Percentiles rank a stretch among this genome's conserved stretches.
Evolutionary conservation across 2,888 invertebrate species (phyloP).

Genomic region (Lepidocyrtinus sp.): DNA sequence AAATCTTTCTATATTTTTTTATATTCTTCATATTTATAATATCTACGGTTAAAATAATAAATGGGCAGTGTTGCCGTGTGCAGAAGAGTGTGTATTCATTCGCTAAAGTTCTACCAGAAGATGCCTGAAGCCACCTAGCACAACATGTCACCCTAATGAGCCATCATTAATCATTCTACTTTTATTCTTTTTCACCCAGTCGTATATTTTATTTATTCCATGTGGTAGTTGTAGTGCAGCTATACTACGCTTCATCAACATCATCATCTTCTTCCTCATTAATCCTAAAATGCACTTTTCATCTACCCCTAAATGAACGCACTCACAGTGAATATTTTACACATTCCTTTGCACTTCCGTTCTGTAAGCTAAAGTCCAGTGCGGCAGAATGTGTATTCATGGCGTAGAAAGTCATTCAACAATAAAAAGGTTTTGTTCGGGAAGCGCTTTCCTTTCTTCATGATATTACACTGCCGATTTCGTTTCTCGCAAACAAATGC

Average conservation of each 20-base stretch:
- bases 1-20: background rate
- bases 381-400: background rate
- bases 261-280: constrained; percentile 1
- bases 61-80: background rate
- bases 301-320: background rate
- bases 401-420: background rate
- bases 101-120: too few relatives aligned
- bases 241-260: constrained; percentile 18
- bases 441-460: background rate
- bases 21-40: constrained; percentile 2
- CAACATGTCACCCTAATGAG: constrained; percentile 69
- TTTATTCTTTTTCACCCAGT: constrained; percentile 52
- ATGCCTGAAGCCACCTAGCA: constrained; percentile 63
- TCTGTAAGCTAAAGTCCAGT: background rate
- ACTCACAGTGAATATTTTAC: background rate
- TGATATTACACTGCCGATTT: background rate
- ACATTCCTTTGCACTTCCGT: constrained; percentile 10
- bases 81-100: too few relatives aligned
- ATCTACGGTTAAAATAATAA: background rate
- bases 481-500: background rate
- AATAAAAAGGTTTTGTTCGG: background rate
- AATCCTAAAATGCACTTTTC: background rate
- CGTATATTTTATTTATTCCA: constrained; percentile 50
- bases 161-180: constrained; percentile 69
- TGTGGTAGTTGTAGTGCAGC: constrained; percentile 5